Evolutionary conservation across 1,140 invertebrate species (phyloP), one percentile per base, ranked within the genome.

Genomic region (Dinothrombium tinctorium): DNA sequence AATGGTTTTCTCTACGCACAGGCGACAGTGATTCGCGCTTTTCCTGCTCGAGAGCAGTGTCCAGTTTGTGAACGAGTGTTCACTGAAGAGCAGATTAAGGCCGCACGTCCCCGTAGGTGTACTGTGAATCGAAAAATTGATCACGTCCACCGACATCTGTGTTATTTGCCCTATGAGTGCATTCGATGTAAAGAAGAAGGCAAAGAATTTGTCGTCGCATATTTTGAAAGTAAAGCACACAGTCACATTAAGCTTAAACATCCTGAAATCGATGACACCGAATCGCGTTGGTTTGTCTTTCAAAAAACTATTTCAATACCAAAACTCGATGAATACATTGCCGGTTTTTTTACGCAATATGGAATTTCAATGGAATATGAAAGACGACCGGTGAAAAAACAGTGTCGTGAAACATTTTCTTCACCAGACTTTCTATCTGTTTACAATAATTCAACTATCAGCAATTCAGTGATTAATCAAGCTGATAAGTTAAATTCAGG

Each of bases 161-260:
- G 39, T 41, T 41, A 41, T 31, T 33, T 41, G 24, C 39, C 39
- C 14, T 41, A 32, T 17, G 39, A 41, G 14, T 41, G 39, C 19
- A 8, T 41, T 3, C 17, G 11, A n/a, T 41, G 39, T 23, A 41
- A 41, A 17, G 5, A 41, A 19, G 26, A 20, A 9, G 39, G 39
- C 12, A 28, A 41, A 31, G 39, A 41, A 23, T 41, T 33, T 14
- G 21, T 8, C 4, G 31, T 41, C 20, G 39, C 39, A 19, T 41
- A 41, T 19, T 41, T 41, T 21, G 39, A 41, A 17, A 41, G 39
- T 19, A 41, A 41, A 41, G 39, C 39, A 14, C 23, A 31, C 20
- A 41, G 24, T 41, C 39, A 41, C 32, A 41, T 41, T 20, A 31
- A 41, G 24, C 17, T 17, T 15, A 41, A 41, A 41, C 39, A 41